phyloP scores from a whole-genome alignment of 1,140 invertebrate species.

The Platyscapa corneri region DNA sequence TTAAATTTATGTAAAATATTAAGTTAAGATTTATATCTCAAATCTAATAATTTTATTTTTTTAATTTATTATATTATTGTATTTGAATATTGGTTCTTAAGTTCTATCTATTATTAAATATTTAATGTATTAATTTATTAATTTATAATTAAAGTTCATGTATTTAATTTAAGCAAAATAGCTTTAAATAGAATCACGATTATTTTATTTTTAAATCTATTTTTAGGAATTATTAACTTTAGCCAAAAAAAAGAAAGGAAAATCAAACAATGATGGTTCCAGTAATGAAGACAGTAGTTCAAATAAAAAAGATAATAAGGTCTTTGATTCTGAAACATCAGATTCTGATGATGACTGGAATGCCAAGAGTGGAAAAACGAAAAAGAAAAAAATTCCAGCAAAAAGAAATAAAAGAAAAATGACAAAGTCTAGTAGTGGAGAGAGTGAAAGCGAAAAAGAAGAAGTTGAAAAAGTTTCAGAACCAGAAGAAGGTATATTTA shows the following conservation, averaged over 20 bases:
- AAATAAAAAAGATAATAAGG: conserved; percentile 66
- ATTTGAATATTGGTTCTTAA: too few species aligned
- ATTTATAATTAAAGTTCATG: too few species aligned
- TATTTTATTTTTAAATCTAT: conserved; percentile 55
- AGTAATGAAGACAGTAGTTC: conserved; percentile 76
- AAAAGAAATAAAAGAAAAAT: conserved; percentile 68
- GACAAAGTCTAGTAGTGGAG: conserved; percentile 77
- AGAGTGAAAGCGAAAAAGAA: conserved; percentile 75
- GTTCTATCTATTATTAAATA: too few species aligned
- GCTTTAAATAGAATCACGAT: too few species aligned
- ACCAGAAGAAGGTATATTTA: conserved; percentile 79
- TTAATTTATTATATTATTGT: too few species aligned
- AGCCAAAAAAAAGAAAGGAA: conserved; percentile 89
- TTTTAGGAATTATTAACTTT: conserved; percentile 90
- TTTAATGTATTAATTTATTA: too few species aligned
- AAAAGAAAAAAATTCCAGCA: conserved; percentile 77
- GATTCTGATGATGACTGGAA: conserved; percentile 85
- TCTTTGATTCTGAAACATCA: conserved; percentile 79
- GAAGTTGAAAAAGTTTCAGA: conserved; percentile 78
- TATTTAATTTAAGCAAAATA: too few species aligned
- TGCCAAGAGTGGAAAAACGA: conserved; percentile 76
- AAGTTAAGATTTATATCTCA: too few species aligned
- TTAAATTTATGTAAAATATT: too few species aligned
- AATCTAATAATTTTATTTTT: too few species aligned
- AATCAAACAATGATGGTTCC: conserved; percentile 73